Evolutionary conservation across 1,140 invertebrate genomes (phyloP).

Genomic region (Plutomurus gul): DNA sequence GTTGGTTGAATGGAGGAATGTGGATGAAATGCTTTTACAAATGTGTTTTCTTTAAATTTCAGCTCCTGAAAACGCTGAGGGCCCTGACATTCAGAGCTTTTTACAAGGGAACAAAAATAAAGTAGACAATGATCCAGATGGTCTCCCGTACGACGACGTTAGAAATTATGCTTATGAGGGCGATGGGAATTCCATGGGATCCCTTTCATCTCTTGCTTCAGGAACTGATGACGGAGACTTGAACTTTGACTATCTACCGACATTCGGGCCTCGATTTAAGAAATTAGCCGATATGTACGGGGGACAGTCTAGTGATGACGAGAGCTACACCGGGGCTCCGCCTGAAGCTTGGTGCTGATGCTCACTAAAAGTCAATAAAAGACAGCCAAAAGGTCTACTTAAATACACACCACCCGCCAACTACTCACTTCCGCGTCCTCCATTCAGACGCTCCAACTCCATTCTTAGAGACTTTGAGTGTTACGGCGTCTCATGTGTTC

Average conservation of each 20-base stretch:
- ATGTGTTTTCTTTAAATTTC: constrained; percentile 33
- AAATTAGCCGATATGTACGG: constrained; percentile 98
- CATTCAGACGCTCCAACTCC: not conserved
- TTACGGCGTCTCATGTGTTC: not conserved
- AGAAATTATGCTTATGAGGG: constrained; percentile 96
- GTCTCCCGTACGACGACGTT: constrained; percentile 90
- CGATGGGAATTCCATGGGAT: constrained; percentile 89
- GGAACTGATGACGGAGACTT: constrained; percentile 92
- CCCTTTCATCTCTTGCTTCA: constrained; percentile 88
- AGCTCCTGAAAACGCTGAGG: constrained; percentile 61
- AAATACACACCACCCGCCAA: not conserved
- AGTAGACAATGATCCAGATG: constrained; percentile 86
- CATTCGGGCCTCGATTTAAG: constrained; percentile 93
- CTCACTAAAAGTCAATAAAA: not conserved
- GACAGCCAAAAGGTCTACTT: not conserved
- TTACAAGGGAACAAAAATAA: constrained; percentile 85
- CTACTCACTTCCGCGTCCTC: not conserved
- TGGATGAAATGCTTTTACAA: no score
- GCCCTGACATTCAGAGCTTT: constrained; percentile 88
- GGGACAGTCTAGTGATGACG: constrained; percentile 80
- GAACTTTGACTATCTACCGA: constrained; percentile 95
- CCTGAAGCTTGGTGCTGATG: constrained; percentile 75
- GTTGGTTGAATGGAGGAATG: no score
- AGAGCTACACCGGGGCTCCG: constrained; percentile 66
- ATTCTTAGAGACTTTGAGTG: not conserved